phyloP scores from a whole-genome alignment of 2,113 vertebrate species.

The Cyphomyrus discorhynchus region DNA sequence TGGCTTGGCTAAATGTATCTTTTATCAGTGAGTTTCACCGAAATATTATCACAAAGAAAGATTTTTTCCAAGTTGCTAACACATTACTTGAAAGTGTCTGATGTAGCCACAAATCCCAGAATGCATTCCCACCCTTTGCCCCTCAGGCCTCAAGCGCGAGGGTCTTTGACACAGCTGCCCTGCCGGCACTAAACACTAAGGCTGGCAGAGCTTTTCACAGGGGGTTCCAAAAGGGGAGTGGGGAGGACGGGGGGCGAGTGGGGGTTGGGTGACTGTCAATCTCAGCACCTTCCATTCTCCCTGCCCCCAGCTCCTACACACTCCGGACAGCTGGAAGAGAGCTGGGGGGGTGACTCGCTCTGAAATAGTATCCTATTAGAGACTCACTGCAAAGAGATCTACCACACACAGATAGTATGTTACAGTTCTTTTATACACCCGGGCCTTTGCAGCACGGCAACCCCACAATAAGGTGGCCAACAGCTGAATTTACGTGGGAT shows the following conservation, averaged over 20 bases:
- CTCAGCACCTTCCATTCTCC: not conserved
- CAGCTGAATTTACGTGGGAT: not conserved
- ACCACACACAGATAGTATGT: slow-evolving; percentile 5
- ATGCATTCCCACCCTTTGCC: not conserved
- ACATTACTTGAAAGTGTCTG: not conserved
- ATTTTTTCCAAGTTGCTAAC: not conserved
- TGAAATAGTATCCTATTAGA: not conserved
- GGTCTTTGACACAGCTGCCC: not conserved
- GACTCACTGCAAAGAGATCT: not conserved
- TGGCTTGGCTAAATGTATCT: not conserved
- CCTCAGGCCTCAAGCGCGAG: not conserved
- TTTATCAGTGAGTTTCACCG: not conserved
- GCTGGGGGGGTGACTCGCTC: not conserved
- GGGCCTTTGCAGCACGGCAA: not conserved
- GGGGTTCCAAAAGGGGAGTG: not conserved
- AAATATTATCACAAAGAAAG: not conserved
- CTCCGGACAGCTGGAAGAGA: slow-evolving; percentile 1
- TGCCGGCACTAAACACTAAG: not conserved
- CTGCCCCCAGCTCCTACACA: not conserved
- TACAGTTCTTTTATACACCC: slow-evolving; percentile 1
- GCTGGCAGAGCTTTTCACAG: not conserved
- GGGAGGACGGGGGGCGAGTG: not conserved
- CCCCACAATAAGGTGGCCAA: not conserved
- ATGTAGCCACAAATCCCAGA: not conserved
- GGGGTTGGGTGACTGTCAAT: not conserved